These are phyloP conservation scores for Euschistus heros DNA, from an alignment of 1,140 invertebrate genomes.

Conservation along the genomic window DNA sequence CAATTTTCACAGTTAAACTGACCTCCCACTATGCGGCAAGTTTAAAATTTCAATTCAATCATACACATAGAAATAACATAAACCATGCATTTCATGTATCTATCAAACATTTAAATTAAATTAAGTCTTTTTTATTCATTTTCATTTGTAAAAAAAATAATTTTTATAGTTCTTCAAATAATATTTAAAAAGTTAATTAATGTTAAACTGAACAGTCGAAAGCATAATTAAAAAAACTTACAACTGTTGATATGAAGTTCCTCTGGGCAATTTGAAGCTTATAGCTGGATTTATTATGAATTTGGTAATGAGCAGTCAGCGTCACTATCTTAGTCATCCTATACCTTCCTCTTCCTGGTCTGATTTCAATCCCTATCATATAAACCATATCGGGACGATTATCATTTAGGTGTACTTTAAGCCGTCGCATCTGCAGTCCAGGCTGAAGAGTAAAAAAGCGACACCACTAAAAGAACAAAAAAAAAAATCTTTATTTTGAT, in stretches of 20 bases:
- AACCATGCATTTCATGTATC: too few relatives aligned
- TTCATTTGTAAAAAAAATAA: background rate
- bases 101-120: too few relatives aligned
- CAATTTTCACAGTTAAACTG: too few relatives aligned
- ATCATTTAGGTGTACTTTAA: constrained; percentile 51
- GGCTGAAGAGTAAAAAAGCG: constrained; percentile 69
- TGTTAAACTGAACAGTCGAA: background rate
- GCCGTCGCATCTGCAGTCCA: constrained; percentile 54
- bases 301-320: constrained; percentile 81
- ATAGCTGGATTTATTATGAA: constrained; percentile 80
- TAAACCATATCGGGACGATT: constrained; percentile 55
- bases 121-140: too few relatives aligned
- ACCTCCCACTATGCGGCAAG: too few relatives aligned
- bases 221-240: constrained; percentile 30
- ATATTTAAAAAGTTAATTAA: constrained; percentile 16
- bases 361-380: constrained; percentile 77
- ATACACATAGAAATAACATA: too few relatives aligned
- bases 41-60: too few relatives aligned
- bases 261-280: constrained; percentile 80
- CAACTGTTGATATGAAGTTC: constrained; percentile 53
- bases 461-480: constrained; percentile 36
- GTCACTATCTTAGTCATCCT: constrained; percentile 84
- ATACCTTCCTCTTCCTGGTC: constrained; percentile 76
- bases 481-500: background rate
- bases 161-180: constrained; percentile 19